These are phyloP conservation scores for Gymnoscopelus braueri DNA, from an alignment of 2,797 vertebrate species.

Conservation along the genomic window DNA sequence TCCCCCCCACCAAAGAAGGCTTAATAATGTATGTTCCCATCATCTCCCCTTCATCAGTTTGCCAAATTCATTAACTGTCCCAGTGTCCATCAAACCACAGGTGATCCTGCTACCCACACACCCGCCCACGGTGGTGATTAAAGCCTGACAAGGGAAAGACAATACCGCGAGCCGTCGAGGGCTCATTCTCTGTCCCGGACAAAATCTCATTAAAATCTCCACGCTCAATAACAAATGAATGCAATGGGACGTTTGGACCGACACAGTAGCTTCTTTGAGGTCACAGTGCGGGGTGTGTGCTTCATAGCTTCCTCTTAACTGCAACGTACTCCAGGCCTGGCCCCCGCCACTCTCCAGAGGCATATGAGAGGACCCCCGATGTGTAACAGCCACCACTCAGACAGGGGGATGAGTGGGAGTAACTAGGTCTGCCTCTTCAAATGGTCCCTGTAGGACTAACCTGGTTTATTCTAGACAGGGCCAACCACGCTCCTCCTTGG, in stretches of 20 bases:
- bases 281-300: slow-evolving; percentile 48
- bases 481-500: slow-evolving; percentile 52
- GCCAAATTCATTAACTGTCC: slow-evolving; percentile 5
- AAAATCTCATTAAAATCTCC: slow-evolving; percentile 38
- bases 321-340: slow-evolving; percentile 3
- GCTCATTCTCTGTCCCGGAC: neutral
- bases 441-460: slow-evolving; percentile 75
- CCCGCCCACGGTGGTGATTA: slow-evolving; percentile 8
- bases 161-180: neutral
- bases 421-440: slow-evolving; percentile 75
- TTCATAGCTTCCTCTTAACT: slow-evolving; percentile 19
- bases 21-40: slow-evolving; percentile 15
- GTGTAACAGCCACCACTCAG: slow-evolving; percentile 51
- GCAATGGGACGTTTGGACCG: slow-evolving; percentile 27
- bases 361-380: slow-evolving; percentile 33
- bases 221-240: slow-evolving; percentile 28
- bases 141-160: neutral
- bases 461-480: slow-evolving; percentile 75
- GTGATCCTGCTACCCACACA: slow-evolving; percentile 2
- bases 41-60: slow-evolving; percentile 14
- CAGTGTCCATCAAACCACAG: neutral
- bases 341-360: slow-evolving; percentile 45
- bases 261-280: slow-evolving; percentile 43
- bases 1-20: too few relatives aligned
- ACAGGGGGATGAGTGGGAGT: slow-evolving; percentile 62